Evolutionary conservation across 2,113 vertebrate species (phyloP).

Genomic region (Etheostoma cragini): DNA sequence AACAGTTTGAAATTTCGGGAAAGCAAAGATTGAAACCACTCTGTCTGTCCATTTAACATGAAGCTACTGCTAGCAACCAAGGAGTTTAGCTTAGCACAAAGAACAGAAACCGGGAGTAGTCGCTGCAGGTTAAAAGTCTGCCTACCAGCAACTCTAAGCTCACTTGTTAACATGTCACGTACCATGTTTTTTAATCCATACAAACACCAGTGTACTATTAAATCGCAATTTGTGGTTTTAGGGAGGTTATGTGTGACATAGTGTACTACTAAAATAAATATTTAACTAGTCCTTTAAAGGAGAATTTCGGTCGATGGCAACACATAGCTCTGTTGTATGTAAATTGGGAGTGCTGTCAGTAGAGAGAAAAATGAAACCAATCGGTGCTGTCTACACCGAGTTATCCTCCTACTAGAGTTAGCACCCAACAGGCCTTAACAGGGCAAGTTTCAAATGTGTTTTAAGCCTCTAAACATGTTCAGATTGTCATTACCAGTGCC

Average conservation of each 20-base stretch:
- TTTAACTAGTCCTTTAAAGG: not conserved
- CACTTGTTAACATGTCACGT: not conserved
- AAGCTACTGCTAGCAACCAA: not conserved
- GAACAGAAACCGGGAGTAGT: not conserved
- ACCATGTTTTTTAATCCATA: not conserved
- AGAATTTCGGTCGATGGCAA: no score
- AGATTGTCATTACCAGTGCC: no score
- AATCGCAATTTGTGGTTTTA: not conserved
- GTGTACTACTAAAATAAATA: not conserved
- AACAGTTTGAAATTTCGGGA: not conserved
- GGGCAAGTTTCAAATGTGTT: no score
- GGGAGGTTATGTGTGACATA: not conserved
- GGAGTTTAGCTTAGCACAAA: not conserved
- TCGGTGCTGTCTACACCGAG: no score
- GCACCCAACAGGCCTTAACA: no score
- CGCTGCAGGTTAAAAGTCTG: not conserved
- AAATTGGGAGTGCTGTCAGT: no score
- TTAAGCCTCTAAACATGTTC: no score
- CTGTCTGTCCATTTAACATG: not conserved
- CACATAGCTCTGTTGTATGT: no score
- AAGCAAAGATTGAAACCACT: not conserved
- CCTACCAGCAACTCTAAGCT: not conserved
- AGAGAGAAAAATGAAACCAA: no score
- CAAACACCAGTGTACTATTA: no score
- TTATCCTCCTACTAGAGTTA: no score